phyloP scores from a whole-genome alignment of 1,140 invertebrate genomes.

The Drosophila lacteicornis region DNA sequence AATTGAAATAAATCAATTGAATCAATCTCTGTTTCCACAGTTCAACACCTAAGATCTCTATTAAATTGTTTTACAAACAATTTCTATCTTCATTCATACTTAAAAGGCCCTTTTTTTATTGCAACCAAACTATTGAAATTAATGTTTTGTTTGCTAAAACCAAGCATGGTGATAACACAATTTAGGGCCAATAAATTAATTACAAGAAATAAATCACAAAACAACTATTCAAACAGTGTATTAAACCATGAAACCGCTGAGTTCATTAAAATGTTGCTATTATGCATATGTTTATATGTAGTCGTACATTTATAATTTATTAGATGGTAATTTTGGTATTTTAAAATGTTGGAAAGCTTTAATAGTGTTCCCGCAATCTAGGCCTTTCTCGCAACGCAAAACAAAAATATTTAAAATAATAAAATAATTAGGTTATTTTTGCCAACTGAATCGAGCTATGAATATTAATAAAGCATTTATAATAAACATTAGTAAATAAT shows the following conservation, averaged over 20 bases:
- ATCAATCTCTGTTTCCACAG: neutral
- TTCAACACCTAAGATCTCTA: neutral
- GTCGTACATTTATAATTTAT: too few relatives aligned
- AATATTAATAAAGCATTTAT: too few relatives aligned
- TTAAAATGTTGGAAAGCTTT: too few relatives aligned
- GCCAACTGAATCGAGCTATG: too few relatives aligned
- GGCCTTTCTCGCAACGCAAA: neutral
- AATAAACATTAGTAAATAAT: neutral
- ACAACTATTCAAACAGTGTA: neutral
- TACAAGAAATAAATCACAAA: neutral
- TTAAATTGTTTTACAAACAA: neutral
- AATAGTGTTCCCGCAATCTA: too few relatives aligned
- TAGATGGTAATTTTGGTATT: too few relatives aligned
- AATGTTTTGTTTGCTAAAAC: neutral
- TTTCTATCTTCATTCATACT: neutral
- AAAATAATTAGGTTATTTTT: neutral
- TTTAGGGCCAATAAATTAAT: slow-evolving; percentile 5
- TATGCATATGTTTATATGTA: too few relatives aligned
- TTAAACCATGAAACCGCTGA: neutral
- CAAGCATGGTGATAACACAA: neutral
- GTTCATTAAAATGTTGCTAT: neutral
- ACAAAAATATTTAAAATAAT: neutral
- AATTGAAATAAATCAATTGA: neutral
- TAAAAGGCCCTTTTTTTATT: neutral
- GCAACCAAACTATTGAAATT: neutral